Evolutionary conservation across 2,113 vertebrate genomes (phyloP), one percentile per base, ranked within the genome.

Genomic region (Heterotis niloticus): DNA sequence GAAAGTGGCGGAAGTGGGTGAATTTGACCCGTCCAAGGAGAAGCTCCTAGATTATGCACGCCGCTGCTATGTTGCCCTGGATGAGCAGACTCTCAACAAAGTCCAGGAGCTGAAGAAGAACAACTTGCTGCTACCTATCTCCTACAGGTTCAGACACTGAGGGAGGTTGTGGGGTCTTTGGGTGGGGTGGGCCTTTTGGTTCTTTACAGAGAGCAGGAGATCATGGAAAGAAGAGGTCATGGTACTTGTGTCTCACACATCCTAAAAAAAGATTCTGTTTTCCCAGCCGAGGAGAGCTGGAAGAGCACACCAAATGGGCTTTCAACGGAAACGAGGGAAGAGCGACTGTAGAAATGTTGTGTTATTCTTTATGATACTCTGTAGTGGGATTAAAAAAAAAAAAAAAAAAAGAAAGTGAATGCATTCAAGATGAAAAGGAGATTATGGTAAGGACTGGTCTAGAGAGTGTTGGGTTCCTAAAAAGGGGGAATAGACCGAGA

Each of bases 31-130:
- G 0, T 94, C 95, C 75, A 96, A 95, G 85, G 95, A 96, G 83
- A 94, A 95, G 81, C 89, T 96, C 77, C 90, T 96, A 13, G 95
- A 96, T 82, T 96, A 96, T 16, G 95, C 95, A 9, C 92, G 94
- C 10, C 93, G 95, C 79, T 96, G 95, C 89, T 95, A 95, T 87
- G 88, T 93, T 64, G 92, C 94, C 5, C 85, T 96, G 80, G 95
- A 96, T 23, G 94, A 95, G 14, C 93, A 95, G 88, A 96, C 94
- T 0, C 92, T 94, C 73, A 91, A 90, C 85, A 94, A 95, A 84
- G 94, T 96, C 82, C 95, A 96, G 86, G 94, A 94, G 0, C 88
- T 96, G 64, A 96, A 96, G 87, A 96, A 96, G 82, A 96, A 95
- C 89, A 95, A 96, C 86, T 89, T 96, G 80, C 91, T 96, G 26